Evolutionary conservation across 1,140 invertebrate genomes (phyloP).

Genomic region (Aporrectodea caliginosa): DNA sequence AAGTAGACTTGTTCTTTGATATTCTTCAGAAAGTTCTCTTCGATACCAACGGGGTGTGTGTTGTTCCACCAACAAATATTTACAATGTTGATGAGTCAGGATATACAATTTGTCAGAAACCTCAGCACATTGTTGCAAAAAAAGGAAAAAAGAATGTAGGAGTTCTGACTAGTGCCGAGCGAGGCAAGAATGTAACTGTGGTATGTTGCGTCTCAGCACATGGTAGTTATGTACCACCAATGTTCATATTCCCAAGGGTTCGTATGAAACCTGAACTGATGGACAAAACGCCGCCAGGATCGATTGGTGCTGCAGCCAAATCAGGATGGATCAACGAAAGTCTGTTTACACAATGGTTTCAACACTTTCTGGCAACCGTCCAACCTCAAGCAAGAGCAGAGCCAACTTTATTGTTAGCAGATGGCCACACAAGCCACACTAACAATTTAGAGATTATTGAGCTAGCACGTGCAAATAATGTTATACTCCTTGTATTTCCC

Average conservation of each 20-base stretch:
- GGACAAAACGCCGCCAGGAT: neutral
- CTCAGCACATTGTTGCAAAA: conserved; percentile 26
- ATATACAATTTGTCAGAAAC: conserved; percentile 21
- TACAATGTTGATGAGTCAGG: conserved; percentile 33
- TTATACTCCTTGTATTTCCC: conserved; percentile 49
- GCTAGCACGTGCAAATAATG: conserved; percentile 63
- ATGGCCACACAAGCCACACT: conserved; percentile 1
- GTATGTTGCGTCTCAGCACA: conserved; percentile 13
- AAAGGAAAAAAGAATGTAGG: conserved; percentile 31
- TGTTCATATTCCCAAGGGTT: conserved; percentile 18
- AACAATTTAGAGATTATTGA: neutral
- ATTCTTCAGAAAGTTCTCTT: conserved; percentile 15
- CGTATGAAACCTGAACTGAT: conserved; percentile 11
- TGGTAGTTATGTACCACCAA: conserved; percentile 26
- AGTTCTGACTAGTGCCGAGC: conserved; percentile 23
- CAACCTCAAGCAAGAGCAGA: neutral
- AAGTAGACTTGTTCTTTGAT: conserved; percentile 33
- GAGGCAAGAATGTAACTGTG: conserved; percentile 15
- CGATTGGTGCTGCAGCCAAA: neutral
- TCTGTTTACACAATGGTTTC: conserved; percentile 1
- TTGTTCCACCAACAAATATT: neutral
- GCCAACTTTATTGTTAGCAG: conserved; percentile 19
- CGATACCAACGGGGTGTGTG: neutral
- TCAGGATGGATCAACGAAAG: conserved; percentile 6
- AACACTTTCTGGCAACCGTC: conserved; percentile 6